These are phyloP conservation scores for Nemurella pictetii DNA, from an alignment of 2,888 invertebrate species.

Conservation along the genomic window DNA sequence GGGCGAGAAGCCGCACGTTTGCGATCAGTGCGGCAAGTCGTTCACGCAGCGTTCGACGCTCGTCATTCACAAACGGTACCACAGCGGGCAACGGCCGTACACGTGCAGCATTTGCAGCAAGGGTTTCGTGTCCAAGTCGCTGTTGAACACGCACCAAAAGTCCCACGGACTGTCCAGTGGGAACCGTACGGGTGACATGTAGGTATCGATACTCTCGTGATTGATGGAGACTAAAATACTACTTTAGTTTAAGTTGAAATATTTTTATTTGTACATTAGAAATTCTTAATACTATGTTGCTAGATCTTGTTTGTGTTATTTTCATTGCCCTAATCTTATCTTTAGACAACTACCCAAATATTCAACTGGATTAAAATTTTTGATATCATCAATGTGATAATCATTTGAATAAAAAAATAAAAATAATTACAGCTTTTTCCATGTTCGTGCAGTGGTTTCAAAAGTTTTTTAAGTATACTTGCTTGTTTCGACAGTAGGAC, in stretches of 20 bases:
- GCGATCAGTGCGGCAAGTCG: conserved; percentile 48
- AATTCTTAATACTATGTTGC: neutral
- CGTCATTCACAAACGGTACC: conserved; percentile 63
- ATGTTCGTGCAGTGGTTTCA: neutral
- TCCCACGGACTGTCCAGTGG: conserved; percentile 13
- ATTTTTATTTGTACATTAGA: neutral
- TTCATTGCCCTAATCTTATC: no score
- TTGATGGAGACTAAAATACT: neutral
- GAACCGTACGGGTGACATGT: neutral
- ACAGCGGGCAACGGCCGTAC: conserved; percentile 64
- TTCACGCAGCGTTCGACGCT: conserved; percentile 58
- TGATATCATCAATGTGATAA: no score
- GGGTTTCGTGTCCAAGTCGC: conserved; percentile 61
- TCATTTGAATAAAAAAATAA: neutral
- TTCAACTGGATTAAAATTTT: no score
- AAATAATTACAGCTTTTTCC: neutral
- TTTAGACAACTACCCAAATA: no score
- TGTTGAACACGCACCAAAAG: conserved; percentile 27
- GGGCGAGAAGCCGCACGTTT: conserved; percentile 57
- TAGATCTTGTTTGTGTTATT: neutral
- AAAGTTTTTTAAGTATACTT: neutral
- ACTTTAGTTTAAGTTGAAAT: neutral
- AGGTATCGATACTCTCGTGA: no score
- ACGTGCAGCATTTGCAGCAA: conserved; percentile 61
- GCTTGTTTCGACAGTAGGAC: neutral